A percentile compares a stretch with the other conserved stretches of the same genome.
Conservation (phyloP, 2,797 vertebrate species). For the Periophthalmus magnuspinnatus region DNA sequence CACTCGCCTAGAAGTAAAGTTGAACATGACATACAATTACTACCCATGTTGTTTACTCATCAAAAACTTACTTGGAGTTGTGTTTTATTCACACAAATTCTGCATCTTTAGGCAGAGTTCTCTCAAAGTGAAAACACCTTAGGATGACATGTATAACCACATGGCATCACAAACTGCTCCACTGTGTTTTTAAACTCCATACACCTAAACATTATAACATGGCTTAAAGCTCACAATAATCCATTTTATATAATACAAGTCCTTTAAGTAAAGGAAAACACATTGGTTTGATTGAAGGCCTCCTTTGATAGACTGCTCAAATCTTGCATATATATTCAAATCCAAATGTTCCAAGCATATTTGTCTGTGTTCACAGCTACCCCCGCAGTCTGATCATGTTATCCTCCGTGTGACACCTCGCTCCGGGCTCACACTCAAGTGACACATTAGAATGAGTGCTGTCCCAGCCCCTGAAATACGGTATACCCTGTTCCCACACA, state of each 20-base stretch:
- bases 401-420: constrained; percentile 16
- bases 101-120: too few species aligned
- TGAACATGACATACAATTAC: too few species aligned
- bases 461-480: constrained; percentile 10
- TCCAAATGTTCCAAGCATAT: constrained; percentile 9
- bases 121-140: too few species aligned
- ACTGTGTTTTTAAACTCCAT: too few species aligned
- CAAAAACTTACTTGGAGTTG: too few species aligned
- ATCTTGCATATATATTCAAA: constrained; percentile 8
- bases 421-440: constrained; percentile 22
- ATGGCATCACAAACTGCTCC: too few species aligned
- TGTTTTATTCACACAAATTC: too few species aligned
- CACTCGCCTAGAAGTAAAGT: too few species aligned
- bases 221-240: background rate
- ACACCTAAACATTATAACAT: background rate
- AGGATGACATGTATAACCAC: too few species aligned
- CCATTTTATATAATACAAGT: background rate
- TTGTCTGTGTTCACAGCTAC: constrained; percentile 7
- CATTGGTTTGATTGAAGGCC: background rate
- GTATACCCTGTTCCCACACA: constrained; percentile 11
- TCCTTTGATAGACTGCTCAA: constrained; percentile 1
- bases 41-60: too few species aligned
- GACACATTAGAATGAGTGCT: constrained; percentile 39
- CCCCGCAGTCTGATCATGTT: constrained; percentile 12
- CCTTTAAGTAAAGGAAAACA: background rate